These are phyloP conservation scores for Neostethus bicornis DNA, from an alignment of 2,797 vertebrate genomes.

Conservation along the genomic window DNA sequence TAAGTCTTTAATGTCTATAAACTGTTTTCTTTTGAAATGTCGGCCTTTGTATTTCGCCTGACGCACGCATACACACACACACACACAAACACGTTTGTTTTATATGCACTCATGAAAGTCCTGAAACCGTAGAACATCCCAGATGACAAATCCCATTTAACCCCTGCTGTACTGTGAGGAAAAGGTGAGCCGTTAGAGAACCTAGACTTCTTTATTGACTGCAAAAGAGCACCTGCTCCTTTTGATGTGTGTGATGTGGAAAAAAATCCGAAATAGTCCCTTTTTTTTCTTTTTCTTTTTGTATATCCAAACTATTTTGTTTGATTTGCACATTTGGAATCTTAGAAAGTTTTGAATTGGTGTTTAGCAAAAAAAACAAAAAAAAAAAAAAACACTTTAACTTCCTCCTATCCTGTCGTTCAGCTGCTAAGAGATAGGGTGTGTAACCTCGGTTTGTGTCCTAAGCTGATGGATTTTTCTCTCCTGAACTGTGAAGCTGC, in stretches of 20 bases:
- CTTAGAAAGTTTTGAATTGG: conserved; percentile 36
- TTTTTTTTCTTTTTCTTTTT: not conserved
- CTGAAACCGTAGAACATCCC: conserved; percentile 3
- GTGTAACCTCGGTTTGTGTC: conserved; percentile 1
- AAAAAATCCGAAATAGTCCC: too few species aligned
- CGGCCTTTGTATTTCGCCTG: conserved; percentile 4
- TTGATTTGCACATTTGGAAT: not conserved
- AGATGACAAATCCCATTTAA: conserved; percentile 5
- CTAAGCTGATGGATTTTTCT: not conserved
- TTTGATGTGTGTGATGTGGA: not conserved
- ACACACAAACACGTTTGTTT: conserved; percentile 6
- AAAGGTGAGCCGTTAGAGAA: conserved; percentile 18
- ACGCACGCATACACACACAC: not conserved
- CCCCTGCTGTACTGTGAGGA: conserved; percentile 1
- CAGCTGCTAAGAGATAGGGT: conserved; percentile 16
- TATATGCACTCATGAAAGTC: not conserved
- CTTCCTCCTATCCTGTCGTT: conserved; percentile 33
- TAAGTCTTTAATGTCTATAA: conserved; percentile 12
- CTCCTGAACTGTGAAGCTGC: conserved; percentile 24
- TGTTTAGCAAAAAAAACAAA: conserved; percentile 39
- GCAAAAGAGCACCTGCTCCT: not conserved
- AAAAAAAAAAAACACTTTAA: too few species aligned
- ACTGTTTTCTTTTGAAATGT: conserved; percentile 7
- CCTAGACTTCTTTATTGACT: conserved; percentile 10
- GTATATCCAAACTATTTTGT: too few species aligned